phyloP scores from a whole-genome alignment of 1,140 invertebrate genomes.

The Drosophila auraria region DNA sequence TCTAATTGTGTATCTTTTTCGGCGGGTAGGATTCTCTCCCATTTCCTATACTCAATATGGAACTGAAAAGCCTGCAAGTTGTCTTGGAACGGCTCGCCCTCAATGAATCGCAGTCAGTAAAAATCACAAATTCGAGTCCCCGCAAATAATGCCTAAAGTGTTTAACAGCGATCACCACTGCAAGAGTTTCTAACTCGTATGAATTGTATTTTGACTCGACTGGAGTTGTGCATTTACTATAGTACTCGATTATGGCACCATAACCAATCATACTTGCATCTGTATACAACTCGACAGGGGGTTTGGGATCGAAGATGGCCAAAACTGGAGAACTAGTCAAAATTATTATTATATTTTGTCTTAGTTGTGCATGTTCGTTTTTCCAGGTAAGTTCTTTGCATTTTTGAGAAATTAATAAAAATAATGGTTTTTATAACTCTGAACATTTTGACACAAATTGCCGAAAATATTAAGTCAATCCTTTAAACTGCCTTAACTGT shows the following conservation, averaged over 20 bases:
- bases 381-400: too few species aligned
- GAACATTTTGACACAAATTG: neutral
- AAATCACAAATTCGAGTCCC: slow-evolving; percentile 20
- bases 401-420: neutral
- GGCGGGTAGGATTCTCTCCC: slow-evolving; percentile 10
- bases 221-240: slow-evolving; percentile 17
- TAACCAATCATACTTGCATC: slow-evolving; percentile 19
- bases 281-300: slow-evolving; percentile 7
- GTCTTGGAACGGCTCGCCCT: slow-evolving; percentile 18
- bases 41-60: slow-evolving; percentile 25
- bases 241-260: slow-evolving; percentile 20
- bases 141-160: slow-evolving; percentile 37
- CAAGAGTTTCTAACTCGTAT: slow-evolving; percentile 22
- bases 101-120: slow-evolving; percentile 17
- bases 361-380: too few species aligned
- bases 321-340: slow-evolving; percentile 5
- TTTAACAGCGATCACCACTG: slow-evolving; percentile 17
- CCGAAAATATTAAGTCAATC: neutral
- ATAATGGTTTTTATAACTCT: slow-evolving; percentile 6
- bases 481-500: neutral
- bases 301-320: slow-evolving; percentile 28
- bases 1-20: too few species aligned
- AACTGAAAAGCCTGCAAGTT: slow-evolving; percentile 23
- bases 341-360: neutral
- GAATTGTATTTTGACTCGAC: slow-evolving; percentile 27